Conservation (phyloP, 1,140 invertebrate genomes). For the Tetragonula clypearis region DNA sequence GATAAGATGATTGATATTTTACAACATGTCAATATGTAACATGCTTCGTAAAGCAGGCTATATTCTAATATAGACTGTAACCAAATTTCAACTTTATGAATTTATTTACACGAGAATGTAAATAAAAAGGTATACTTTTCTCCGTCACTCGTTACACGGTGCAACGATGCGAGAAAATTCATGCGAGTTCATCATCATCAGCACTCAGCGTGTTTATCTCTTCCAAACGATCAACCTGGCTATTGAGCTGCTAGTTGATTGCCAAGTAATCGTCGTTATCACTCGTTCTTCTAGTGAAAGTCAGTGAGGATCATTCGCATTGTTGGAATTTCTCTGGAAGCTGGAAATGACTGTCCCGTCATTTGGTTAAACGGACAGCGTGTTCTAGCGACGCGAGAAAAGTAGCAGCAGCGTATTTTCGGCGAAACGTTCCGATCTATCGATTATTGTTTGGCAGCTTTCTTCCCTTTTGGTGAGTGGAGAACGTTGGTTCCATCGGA, state of each 20-base stretch:
- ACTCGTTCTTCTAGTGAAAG: neutral
- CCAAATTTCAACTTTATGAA: too few species aligned
- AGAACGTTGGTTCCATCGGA: neutral
- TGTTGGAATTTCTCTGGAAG: neutral
- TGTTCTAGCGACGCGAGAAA: neutral
- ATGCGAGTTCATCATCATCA: neutral
- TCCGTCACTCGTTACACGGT: too few species aligned
- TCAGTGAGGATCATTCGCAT: neutral
- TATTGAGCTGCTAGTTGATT: neutral
- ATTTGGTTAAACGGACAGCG: neutral
- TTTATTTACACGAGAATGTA: too few species aligned
- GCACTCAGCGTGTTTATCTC: conserved; percentile 19
- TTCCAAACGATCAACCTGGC: conserved; percentile 6
- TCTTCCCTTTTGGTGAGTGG: neutral
- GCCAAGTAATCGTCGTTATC: neutral
- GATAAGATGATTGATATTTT: too few species aligned
- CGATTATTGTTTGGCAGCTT: conserved; percentile 3
- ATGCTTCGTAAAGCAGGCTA: too few species aligned
- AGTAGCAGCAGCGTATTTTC: neutral
- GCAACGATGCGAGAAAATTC: neutral
- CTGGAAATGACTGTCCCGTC: neutral
- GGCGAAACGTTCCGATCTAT: neutral
- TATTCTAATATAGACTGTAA: too few species aligned
- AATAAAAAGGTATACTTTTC: too few species aligned
- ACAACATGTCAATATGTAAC: too few species aligned